Evolutionary conservation across 2,888 invertebrate genomes (phyloP).

Genomic region (Eucera pruinosa): DNA sequence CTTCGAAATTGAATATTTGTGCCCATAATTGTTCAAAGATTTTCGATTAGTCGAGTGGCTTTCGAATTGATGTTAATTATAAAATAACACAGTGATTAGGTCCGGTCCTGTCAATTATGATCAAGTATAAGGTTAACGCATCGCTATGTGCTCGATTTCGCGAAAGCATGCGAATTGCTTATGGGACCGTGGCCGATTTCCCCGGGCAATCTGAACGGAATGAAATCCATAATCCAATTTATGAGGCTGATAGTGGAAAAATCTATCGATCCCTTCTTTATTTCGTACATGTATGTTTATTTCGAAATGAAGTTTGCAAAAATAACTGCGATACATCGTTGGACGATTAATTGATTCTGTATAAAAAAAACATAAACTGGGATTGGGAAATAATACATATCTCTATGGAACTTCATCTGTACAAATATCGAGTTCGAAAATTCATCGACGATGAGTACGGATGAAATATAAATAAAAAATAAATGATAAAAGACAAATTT

Average conservation of each 20-base stretch:
- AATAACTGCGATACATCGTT: not conserved
- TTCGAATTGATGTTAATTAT: constrained; percentile 42
- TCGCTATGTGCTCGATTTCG: constrained; percentile 24
- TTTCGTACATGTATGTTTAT: not conserved
- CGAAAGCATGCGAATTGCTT: constrained; percentile 50
- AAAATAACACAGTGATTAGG: constrained; percentile 24
- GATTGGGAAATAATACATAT: not conserved
- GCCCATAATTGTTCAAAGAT: not conserved
- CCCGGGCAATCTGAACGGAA: constrained; percentile 39
- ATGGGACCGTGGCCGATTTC: constrained; percentile 41
- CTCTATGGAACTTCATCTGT: not conserved
- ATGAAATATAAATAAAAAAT: no score
- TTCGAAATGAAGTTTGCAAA: not conserved
- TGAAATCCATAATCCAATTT: constrained; percentile 52
- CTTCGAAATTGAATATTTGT: not conserved
- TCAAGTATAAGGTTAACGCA: constrained; percentile 25
- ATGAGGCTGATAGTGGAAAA: constrained; percentile 35
- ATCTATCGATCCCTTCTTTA: not conserved
- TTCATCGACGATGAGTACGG: no score
- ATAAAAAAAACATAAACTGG: not conserved
- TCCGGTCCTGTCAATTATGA: constrained; percentile 44
- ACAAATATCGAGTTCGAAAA: not conserved
- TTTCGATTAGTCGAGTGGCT: not conserved
- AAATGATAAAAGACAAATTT: no score
- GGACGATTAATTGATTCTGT: not conserved